phyloP scores from a whole-genome alignment of 64 coral and sea anemone genomes.

The Stichodactyla helianthus region DNA sequence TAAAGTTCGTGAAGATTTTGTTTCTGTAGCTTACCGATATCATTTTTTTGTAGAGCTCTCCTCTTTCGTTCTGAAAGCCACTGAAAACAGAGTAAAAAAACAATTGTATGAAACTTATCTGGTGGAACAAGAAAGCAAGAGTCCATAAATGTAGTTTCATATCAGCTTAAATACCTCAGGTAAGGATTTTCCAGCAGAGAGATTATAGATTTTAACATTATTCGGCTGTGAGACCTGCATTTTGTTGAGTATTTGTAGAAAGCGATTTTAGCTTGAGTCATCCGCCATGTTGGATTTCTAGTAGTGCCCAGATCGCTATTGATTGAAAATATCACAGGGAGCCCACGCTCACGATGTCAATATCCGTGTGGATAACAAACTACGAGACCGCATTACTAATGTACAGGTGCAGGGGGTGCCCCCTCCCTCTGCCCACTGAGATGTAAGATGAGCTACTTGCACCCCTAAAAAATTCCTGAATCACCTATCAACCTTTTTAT shows the following conservation, averaged over 20 bases:
- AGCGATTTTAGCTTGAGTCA: background rate
- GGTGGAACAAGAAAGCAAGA: background rate
- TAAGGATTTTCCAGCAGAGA: slow-evolving; percentile 90
- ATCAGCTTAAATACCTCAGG: slow-evolving; percentile 68
- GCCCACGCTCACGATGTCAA: background rate
- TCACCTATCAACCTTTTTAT: no score
- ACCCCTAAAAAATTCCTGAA: no score
- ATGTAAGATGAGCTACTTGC: no score
- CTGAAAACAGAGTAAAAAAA: slow-evolving; percentile 15
- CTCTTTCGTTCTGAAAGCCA: slow-evolving; percentile 96
- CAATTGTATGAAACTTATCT: background rate
- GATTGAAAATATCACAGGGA: background rate
- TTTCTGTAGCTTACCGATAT: slow-evolving; percentile 62
- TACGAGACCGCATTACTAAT: no score
- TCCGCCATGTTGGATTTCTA: slow-evolving; percentile 27
- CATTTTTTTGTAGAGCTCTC: slow-evolving; percentile 80
- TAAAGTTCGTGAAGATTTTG: background rate
- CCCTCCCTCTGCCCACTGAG: no score
- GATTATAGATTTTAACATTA: slow-evolving; percentile 98
- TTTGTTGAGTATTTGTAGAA: background rate
- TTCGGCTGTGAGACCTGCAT: slow-evolving; percentile 99
- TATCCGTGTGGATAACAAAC: no score
- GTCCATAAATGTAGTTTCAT: background rate
- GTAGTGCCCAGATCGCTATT: background rate
- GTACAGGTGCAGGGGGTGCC: no score